Evolutionary conservation across 2,113 vertebrate species (phyloP), one percentile per base, ranked within the genome.

Genomic region (Podarcis cretensis): DNA sequence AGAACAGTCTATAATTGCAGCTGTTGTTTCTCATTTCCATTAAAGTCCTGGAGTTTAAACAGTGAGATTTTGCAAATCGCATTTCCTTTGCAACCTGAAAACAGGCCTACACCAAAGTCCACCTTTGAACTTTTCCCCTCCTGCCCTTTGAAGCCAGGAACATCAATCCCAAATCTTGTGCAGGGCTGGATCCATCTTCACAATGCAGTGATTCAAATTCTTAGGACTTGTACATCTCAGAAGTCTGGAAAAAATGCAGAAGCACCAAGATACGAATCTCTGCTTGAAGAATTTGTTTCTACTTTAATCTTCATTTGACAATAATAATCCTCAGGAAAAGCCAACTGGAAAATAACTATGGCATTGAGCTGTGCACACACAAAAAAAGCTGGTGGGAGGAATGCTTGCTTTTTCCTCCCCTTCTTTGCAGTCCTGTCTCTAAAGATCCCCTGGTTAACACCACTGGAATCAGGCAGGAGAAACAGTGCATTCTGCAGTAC

Each of bases 71-170:
- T 9, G 32, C 63, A 90, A 69, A 83, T 75, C 69, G 87, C 6
- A 37, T 83, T 86, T 79, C 43, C 32, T 84, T 91, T 74, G 69
- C 88, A 95, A 81, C 20, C 83, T 66, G 81, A 91, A 78, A 75
- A 37, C 30, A 57, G 30, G 30, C 40, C 63, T 71, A 75, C 80
- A 65, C 80, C 71, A 73, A 35, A 84, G 37, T 71, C 90, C 74
- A 81, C 21, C 54, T 90, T 48, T 30, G 35, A 79, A 83, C 13
- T 87, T 32, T 21, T 0, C 3, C 2, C 87, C 85, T 83, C 37
- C 30, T 13, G 20, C 63, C 25, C 37, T 79, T 86, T 86, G 75
- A 86, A 68, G 75, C 16, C 54, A 12, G 35, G 32, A 89, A 30
- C 57, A 65, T 83, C 84, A 84, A 9, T 84, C 43, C 88, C n/a